Percentiles rank a stretch among this genome's conserved stretches.
phyloP scores from a whole-genome alignment of 2,113 vertebrate species.

The Macquaria australasica region DNA sequence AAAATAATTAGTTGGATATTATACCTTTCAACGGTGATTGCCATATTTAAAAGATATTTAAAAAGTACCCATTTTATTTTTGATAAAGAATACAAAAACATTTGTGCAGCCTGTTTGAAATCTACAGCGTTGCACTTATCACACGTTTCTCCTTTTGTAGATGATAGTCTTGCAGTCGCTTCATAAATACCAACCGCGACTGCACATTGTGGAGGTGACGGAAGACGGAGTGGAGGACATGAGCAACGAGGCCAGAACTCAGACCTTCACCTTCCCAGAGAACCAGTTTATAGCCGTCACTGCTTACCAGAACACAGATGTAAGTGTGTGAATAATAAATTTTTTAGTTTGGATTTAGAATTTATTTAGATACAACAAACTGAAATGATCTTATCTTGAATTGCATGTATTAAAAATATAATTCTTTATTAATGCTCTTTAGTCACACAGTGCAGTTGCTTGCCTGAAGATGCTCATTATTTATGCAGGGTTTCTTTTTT shows the following conservation, averaged over 20 bases:
- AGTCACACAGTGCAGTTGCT: neutral
- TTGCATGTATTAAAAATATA: neutral
- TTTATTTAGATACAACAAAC: neutral
- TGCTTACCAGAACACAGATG: constrained; percentile 98
- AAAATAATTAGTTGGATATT: neutral
- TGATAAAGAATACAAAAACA: neutral
- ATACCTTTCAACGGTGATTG: neutral
- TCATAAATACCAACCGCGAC: constrained; percentile 96
- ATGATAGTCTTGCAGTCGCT: constrained; percentile 98
- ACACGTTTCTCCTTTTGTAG: constrained; percentile 75
- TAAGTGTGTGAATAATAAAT: constrained; percentile 76
- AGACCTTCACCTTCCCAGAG: constrained; percentile 97
- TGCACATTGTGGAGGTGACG: constrained; percentile 98
- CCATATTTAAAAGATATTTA: neutral
- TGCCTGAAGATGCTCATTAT: neutral
- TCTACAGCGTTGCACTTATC: neutral
- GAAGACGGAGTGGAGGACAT: constrained; percentile 98
- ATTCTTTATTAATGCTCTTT: neutral
- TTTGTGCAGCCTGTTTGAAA: neutral
- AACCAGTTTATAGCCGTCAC: constrained; percentile 99
- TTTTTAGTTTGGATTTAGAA: neutral
- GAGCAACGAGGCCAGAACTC: constrained; percentile 94
- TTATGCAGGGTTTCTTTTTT: neutral
- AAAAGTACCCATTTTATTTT: neutral
- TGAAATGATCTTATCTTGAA: neutral